Base-by-base conservation (phyloP, 2,113 vertebrate species). In the Eidolon helvum region DNA sequence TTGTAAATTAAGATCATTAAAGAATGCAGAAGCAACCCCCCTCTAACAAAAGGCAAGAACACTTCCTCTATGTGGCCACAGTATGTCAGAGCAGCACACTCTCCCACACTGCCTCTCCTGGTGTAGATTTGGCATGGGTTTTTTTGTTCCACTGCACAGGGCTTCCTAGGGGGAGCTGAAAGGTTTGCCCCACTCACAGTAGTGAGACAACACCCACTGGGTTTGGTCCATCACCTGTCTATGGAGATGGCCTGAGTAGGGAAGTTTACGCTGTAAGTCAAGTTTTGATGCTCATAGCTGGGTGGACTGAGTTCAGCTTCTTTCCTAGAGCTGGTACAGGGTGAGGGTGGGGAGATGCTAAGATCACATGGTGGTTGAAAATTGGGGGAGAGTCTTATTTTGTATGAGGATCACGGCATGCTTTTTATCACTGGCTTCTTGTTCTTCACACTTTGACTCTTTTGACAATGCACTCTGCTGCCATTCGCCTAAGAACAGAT, bases 381-480 rank as follows among this genome's bases (percentile, higher is more conserved):
- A 9, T 16, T 28, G 7, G 48, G 45, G 16, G 21, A 33, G 50
- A 55, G 10, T 21, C 66, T 74, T 11, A 19, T 19, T 59, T 63
- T 65, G 40, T 9, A 6, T 1, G 53, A 57, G 11, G 40, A 30
- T 33, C 30, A 6, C 43, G 33, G 65, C 9, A 0, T 28, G 26
- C 28, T 28, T 69, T 55, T 33, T 16, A n/a, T 74, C 24, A 15
- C 2, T 26, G 7, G 8, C 35, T 26, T 90, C 45, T 24, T 19
- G 16, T 87, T 74, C 71, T 48, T 74, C 69, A 40, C 72, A 22
- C 10, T 35, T 30, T 9, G 16, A 43, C 57, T 74, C 78, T 43
- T 63, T 33, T 21, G 10, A 50, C 50, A 50, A 50, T 4, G 4
- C 15, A 16, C 43, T 0, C 0, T 18, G 1, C 0, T n/a, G 21